Conservation (phyloP, 2,888 invertebrate species). For the Pimpla rufipes region DNA sequence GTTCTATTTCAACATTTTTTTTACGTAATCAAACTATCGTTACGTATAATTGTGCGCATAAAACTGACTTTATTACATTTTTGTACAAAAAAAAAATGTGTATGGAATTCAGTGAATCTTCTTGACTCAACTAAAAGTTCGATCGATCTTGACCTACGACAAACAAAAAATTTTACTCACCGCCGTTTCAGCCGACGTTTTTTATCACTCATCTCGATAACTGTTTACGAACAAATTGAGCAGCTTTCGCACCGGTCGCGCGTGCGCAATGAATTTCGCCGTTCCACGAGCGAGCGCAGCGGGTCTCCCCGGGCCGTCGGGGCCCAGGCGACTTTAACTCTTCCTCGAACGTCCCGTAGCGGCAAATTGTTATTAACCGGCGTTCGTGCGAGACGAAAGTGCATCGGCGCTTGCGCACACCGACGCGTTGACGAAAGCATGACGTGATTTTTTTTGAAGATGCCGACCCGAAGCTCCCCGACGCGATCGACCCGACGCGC, state of each 20-base stretch:
- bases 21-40: too few relatives aligned
- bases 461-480: conserved; percentile 33
- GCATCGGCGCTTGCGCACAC: conserved; percentile 57
- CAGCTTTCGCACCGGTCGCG: conserved; percentile 24
- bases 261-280: conserved; percentile 54
- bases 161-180: too few relatives aligned
- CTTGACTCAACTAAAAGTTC: too few relatives aligned
- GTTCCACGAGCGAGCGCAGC: conserved; percentile 32
- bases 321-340: conserved; percentile 43
- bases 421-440: conserved; percentile 57
- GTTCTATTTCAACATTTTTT: too few relatives aligned
- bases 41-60: too few relatives aligned
- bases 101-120: too few relatives aligned
- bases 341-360: conserved; percentile 51
- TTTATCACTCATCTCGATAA: conserved; percentile 3
- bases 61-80: too few relatives aligned
- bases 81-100: too few relatives aligned
- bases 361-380: conserved; percentile 74
- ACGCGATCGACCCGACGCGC: too few relatives aligned
- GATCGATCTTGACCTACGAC: too few relatives aligned
- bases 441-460: conserved; percentile 57
- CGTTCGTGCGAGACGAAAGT: conserved; percentile 74
- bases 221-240: conserved; percentile 46
- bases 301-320: conserved; percentile 54
- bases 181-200: background rate